Evolutionary conservation across 1,140 invertebrate genomes (phyloP), one percentile per base, ranked within the genome.

Genomic region (Scaptomyza hsui): DNA sequence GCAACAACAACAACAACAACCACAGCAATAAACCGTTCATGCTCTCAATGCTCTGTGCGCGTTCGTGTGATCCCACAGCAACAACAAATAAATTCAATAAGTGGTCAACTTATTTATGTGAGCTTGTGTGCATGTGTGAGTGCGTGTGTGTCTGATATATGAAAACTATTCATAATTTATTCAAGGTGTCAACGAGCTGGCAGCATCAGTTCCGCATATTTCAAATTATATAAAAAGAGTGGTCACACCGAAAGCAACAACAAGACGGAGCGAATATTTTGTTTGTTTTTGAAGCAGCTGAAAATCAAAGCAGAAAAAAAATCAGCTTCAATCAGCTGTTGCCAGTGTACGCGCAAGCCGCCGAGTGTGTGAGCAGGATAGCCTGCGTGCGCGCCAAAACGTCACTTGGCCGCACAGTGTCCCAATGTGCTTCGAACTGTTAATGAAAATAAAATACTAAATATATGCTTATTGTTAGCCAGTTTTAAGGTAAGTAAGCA

Each of bases 281-380:
- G 72, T 85, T 78, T 83, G 57, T 82, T 83, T 82, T 61, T 61
- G 41, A 63, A 81, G 73, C 56, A 53, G 51, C 51, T 47, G 49
- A 55, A 60, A 52, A 62, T 61, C 60, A 47, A 45, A 60, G 19
- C 2, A 15, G 63, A 74, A 74, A 41, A 60, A 2, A 78, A 75
- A 45, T 18, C 35, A 42, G 47, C 60, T 42, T 35, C 62, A 79
- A 83, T 79, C 80, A 83, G 80, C 80, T 83, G 80, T 83, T 79
- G 5, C 35, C 7, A 45, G 71, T 56, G 45, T 51, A 26, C 29
- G 49, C 48, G 41, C 42, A 64, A 72, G 48, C 47, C 45, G 39
- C 26, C 51, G 55, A 21, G 41, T 29, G 71, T 62, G 67, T 12
- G 55, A 81, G 60, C 18, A 69, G 77, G 78, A 69, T 18, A 81